Conservation (phyloP, 2,797 vertebrate genomes). For the Fistularia tabacaria region DNA sequence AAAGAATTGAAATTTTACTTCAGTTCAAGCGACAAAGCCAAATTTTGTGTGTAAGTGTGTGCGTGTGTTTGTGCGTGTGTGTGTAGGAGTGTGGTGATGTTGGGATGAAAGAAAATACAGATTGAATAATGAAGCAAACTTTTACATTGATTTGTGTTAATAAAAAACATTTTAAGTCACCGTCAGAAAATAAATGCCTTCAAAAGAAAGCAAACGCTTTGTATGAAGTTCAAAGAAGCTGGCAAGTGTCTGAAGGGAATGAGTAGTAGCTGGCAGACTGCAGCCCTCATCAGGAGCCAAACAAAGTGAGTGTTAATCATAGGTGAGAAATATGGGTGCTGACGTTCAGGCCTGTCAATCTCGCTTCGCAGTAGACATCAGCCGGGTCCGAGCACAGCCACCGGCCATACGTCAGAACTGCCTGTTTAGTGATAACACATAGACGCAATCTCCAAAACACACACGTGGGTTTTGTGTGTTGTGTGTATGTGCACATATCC, state of each 20-base stretch:
- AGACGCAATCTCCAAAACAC: constrained; percentile 27
- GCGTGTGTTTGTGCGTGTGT: too few species aligned
- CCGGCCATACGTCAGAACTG: constrained; percentile 43
- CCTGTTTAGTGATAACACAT: constrained; percentile 64
- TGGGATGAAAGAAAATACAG: too few species aligned
- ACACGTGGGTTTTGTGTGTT: neutral
- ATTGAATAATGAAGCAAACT: neutral
- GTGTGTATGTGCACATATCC: too few species aligned
- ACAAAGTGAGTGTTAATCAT: constrained; percentile 60
- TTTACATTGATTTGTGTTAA: neutral
- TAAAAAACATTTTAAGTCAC: neutral
- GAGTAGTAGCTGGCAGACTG: constrained; percentile 16
- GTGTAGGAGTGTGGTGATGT: too few species aligned
- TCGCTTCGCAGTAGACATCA: constrained; percentile 39
- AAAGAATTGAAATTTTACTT: too few species aligned
- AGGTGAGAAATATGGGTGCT: constrained; percentile 57
- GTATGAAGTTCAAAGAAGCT: constrained; percentile 13
- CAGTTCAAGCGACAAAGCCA: too few species aligned
- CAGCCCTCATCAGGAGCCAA: constrained; percentile 46
- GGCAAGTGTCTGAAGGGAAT: constrained; percentile 9
- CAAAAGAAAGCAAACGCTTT: too few species aligned
- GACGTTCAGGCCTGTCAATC: constrained; percentile 51
- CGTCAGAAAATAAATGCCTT: neutral
- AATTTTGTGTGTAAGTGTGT: too few species aligned
- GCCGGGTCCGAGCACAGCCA: constrained; percentile 27